Conservation (phyloP, 1,140 invertebrate genomes). For the Drosophila persimilis region DNA sequence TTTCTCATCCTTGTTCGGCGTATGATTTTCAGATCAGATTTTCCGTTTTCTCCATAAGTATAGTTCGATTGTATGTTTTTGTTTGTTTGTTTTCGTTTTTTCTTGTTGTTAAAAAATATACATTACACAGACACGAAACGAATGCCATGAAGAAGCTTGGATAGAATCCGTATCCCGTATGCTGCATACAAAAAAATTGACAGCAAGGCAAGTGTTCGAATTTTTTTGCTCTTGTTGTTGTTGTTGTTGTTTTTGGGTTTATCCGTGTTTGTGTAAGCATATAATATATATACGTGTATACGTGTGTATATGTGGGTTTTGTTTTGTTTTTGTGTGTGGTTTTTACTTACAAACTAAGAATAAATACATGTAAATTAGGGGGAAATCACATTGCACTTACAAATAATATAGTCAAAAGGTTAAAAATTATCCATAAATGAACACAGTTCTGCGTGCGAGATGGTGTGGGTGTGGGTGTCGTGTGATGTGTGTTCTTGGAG, state of each 20-base stretch:
- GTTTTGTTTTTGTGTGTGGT: constrained; percentile 20
- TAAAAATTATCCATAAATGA: constrained; percentile 59
- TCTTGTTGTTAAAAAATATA: constrained; percentile 47
- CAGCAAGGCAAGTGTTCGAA: constrained; percentile 23
- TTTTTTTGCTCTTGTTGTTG: background rate
- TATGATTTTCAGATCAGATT: constrained; percentile 28
- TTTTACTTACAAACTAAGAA: constrained; percentile 50
- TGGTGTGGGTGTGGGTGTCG: constrained; percentile 38
- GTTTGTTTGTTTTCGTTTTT: background rate
- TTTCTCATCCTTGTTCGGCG: constrained; percentile 44
- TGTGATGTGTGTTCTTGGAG: constrained; percentile 40
- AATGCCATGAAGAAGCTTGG: constrained; percentile 46
- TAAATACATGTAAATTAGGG: constrained; percentile 21
- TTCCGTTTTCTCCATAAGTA: constrained; percentile 8
- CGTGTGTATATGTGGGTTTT: constrained; percentile 26
- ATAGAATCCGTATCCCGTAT: constrained; percentile 12
- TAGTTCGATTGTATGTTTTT: constrained; percentile 9
- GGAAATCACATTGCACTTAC: constrained; percentile 74
- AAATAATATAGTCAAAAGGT: constrained; percentile 60
- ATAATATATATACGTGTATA: constrained; percentile 11
- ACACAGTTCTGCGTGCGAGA: constrained; percentile 72
- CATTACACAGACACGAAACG: constrained; percentile 51
- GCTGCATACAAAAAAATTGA: constrained; percentile 41
- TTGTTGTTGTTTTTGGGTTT: background rate
- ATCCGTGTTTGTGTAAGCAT: constrained; percentile 30